phyloP scores from a whole-genome alignment of 2,888 invertebrate genomes.

The Cynaeus angustus region DNA sequence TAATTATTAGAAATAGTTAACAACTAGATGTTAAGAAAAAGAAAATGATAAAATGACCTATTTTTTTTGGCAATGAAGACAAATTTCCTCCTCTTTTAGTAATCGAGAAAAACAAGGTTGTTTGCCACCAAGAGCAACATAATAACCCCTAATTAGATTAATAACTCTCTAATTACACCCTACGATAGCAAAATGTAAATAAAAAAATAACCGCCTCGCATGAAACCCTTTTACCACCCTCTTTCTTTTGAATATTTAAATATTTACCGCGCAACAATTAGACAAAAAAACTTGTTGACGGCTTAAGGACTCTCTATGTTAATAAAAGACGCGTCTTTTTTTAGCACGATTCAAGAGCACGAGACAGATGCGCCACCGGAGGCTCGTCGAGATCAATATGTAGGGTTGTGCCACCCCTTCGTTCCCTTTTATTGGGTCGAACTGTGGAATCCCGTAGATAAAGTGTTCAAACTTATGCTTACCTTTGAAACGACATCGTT shows the following conservation, averaged over 20 bases:
- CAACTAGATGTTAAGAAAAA: no score
- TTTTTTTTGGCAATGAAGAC: no score
- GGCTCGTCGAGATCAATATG: constrained; percentile 50
- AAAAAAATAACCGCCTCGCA: constrained; percentile 2
- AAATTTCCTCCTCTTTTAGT: no score
- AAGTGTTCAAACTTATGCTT: constrained; percentile 34
- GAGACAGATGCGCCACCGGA: constrained; percentile 46
- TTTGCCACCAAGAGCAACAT: no score
- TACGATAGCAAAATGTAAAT: no score
- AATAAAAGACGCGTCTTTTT: no score
- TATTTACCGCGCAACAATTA: no score
- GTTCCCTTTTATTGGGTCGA: constrained; percentile 51
- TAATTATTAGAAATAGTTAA: no score
- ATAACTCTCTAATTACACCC: neutral
- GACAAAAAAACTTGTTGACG: no score
- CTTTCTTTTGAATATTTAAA: no score
- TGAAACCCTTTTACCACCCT: neutral
- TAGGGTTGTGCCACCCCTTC: constrained; percentile 44
- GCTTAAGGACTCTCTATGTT: neutral
- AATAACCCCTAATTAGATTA: constrained; percentile 1
- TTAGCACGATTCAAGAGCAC: neutral
- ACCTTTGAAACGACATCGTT: constrained; percentile 30
- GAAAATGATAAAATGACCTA: no score
- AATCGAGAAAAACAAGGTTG: no score
- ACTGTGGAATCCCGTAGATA: constrained; percentile 47